A percentile compares a stretch with the other conserved stretches of the same genome.
Evolutionary conservation across 2,888 invertebrate genomes (phyloP).

Genomic region (Amiota minor): DNA sequence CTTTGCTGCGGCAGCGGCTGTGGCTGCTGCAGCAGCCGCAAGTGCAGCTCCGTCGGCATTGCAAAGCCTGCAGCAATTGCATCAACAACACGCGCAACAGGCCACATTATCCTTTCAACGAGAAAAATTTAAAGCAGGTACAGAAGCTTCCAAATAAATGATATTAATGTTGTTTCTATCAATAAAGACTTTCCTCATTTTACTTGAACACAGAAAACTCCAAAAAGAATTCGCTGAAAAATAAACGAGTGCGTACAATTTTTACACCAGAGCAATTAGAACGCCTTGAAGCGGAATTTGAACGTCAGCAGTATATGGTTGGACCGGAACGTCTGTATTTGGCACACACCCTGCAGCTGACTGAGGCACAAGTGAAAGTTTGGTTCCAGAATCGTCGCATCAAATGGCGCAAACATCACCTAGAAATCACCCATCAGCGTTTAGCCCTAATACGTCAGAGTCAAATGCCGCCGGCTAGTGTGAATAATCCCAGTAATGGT

Average conservation of each 20-base stretch:
- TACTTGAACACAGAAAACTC: conserved; percentile 67
- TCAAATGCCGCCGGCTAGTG: conserved; percentile 59
- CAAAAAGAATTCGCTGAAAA: conserved; percentile 75
- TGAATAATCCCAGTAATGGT: conserved; percentile 27
- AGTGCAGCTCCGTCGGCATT: conserved; percentile 68
- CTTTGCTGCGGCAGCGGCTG: conserved; percentile 60
- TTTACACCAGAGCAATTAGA: conserved; percentile 97
- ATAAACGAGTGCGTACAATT: conserved; percentile 94
- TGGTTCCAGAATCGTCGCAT: conserved; percentile 96
- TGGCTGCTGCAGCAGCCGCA: conserved; percentile 62
- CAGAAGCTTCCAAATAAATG: conserved; percentile 34
- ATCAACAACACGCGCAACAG: conserved; percentile 73
- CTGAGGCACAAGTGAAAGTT: conserved; percentile 83
- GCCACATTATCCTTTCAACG: conserved; percentile 66
- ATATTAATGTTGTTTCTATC: neutral
- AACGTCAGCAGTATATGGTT: conserved; percentile 98
- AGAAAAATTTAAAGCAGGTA: conserved; percentile 71
- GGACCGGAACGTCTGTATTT: conserved; percentile 94
- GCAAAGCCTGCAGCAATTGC: conserved; percentile 73
- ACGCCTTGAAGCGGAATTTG: conserved; percentile 93
- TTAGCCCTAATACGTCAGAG: conserved; percentile 77
- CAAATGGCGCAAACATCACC: conserved; percentile 92
- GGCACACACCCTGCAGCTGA: conserved; percentile 76
- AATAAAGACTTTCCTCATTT: neutral
- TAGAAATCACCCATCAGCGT: conserved; percentile 92